phyloP scores from a whole-genome alignment of 2,113 vertebrate genomes.

The Clarias magur region DNA sequence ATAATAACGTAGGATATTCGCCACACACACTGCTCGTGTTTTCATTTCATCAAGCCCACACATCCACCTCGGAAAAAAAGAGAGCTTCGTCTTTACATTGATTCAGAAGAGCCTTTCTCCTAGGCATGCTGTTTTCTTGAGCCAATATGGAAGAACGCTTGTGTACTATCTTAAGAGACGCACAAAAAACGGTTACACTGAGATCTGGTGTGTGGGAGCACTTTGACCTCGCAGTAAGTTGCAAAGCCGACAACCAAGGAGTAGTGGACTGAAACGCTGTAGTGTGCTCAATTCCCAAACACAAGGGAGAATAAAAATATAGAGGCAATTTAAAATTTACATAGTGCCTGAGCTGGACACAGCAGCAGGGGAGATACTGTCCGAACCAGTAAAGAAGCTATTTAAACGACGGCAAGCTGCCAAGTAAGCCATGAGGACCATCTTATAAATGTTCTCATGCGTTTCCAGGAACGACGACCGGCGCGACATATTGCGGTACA shows the following conservation, averaged over 20 bases:
- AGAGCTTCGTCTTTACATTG: neutral
- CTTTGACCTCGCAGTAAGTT: neutral
- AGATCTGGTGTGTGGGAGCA: neutral
- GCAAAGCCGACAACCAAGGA: neutral
- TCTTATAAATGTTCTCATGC: too few relatives aligned
- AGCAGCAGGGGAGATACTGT: too few relatives aligned
- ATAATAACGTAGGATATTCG: neutral
- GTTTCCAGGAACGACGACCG: too few relatives aligned
- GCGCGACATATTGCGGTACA: too few relatives aligned
- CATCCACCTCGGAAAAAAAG: neutral
- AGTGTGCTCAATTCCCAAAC: neutral
- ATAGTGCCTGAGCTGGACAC: too few relatives aligned
- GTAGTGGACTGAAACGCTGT: neutral
- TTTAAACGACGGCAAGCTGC: too few relatives aligned
- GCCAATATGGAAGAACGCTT: neutral
- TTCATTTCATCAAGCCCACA: neutral
- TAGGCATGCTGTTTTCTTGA: neutral
- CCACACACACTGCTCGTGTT: neutral
- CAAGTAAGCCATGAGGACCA: too few relatives aligned
- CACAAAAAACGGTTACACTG: neutral
- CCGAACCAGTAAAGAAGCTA: too few relatives aligned
- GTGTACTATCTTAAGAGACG: neutral
- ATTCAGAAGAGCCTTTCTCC: neutral
- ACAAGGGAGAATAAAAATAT: too few relatives aligned
- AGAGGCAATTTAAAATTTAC: too few relatives aligned